Evolutionary conservation across 1,140 invertebrate genomes (phyloP).

Genomic region (Drosophila subpulchrella): DNA sequence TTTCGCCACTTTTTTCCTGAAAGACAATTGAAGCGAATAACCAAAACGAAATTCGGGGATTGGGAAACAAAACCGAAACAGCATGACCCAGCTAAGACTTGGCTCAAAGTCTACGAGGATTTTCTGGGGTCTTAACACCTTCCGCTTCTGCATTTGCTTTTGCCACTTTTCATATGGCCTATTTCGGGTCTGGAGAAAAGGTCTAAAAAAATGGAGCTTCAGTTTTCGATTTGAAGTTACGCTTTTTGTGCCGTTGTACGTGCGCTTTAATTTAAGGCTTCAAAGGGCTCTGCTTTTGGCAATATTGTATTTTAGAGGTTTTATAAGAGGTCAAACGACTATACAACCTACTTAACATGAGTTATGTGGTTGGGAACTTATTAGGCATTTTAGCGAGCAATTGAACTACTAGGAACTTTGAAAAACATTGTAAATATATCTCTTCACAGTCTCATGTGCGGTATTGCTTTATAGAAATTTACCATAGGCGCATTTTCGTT

Average conservation of each 20-base stretch:
- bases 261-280: background rate
- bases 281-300: background rate
- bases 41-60: constrained; percentile 28
- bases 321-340: background rate
- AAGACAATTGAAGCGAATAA: constrained; percentile 6
- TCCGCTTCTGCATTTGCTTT: constrained; percentile 38
- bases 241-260: background rate
- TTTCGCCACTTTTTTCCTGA: constrained; percentile 14
- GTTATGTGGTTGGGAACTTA: background rate
- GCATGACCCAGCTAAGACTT: constrained; percentile 48
- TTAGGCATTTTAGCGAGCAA: too few species aligned
- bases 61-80: constrained; percentile 38
- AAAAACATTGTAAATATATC: background rate
- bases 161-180: constrained; percentile 12
- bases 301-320: too few species aligned
- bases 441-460: background rate
- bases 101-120: constrained; percentile 53
- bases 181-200: background rate
- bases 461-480: background rate
- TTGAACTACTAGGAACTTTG: background rate
- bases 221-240: background rate
- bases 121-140: constrained; percentile 51
- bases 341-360: too few species aligned
- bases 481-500: background rate
- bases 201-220: background rate